These are phyloP conservation scores for Diorhabda elongata DNA, from an alignment of 1,140 invertebrate species.

Conservation along the genomic window DNA sequence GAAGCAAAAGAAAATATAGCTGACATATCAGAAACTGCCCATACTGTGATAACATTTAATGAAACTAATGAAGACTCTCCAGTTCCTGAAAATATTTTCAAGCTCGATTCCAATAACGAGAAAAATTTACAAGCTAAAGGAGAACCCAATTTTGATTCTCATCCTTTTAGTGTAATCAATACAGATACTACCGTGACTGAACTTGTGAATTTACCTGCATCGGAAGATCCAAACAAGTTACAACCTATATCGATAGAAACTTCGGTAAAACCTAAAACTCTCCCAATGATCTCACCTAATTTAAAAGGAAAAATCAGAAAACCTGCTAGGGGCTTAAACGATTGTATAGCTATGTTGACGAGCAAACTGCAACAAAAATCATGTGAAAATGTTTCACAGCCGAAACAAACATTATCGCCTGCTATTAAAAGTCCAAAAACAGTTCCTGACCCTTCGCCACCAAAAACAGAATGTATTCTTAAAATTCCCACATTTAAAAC, in stretches of 20 bases:
- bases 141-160: conserved; percentile 16
- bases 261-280: conserved; percentile 23
- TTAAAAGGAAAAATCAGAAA: conserved; percentile 47
- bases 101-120: conserved; percentile 31
- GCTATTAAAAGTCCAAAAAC: conserved; percentile 3
- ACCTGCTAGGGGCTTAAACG: conserved; percentile 47
- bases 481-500: conserved; percentile 28
- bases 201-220: neutral
- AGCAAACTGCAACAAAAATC: conserved; percentile 44
- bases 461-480: conserved; percentile 28
- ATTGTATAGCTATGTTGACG: conserved; percentile 55
- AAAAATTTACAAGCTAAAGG: conserved; percentile 33
- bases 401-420: conserved; percentile 21
- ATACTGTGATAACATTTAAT: conserved; percentile 23
- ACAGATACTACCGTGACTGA: neutral
- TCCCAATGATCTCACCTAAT: conserved; percentile 28
- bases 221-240: conserved; percentile 7
- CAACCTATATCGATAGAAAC: conserved; percentile 26
- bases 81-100: conserved; percentile 32
- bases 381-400: conserved; percentile 17
- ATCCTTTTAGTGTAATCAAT: neutral
- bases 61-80: conserved; percentile 26
- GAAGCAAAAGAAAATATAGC: conserved; percentile 27
- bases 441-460: conserved; percentile 8
- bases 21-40: conserved; percentile 23